A percentile compares a stretch with the other conserved stretches of the same genome.
phyloP scores from a whole-genome alignment of 2,113 vertebrate genomes.

The Triplophysa dalaica region DNA sequence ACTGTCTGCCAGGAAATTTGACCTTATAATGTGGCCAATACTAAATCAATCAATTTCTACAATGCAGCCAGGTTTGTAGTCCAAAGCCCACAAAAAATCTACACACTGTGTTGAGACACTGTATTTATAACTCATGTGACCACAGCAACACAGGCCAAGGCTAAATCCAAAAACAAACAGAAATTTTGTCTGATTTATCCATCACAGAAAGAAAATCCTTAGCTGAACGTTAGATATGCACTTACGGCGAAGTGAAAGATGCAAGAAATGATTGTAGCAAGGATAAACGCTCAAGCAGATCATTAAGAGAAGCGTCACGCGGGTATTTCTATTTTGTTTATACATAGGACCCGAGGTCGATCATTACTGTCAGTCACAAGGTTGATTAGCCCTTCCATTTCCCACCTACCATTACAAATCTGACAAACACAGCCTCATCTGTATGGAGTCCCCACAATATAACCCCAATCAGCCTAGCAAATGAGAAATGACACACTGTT shows the following conservation, averaged over 20 bases:
- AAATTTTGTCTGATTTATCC: background rate
- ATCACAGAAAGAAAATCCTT: background rate
- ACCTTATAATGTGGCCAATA: slow-evolving; percentile 22
- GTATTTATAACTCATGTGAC: background rate
- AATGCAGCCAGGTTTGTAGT: slow-evolving; percentile 9
- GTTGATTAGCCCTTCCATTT: slow-evolving; percentile 70
- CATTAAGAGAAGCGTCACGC: slow-evolving; percentile 32
- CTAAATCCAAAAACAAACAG: background rate
- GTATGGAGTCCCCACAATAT: slow-evolving; percentile 67
- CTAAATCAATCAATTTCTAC: background rate
- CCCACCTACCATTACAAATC: slow-evolving; percentile 64
- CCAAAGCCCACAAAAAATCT: background rate
- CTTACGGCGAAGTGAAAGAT: background rate
- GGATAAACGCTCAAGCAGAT: slow-evolving; percentile 7
- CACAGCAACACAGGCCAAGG: background rate
- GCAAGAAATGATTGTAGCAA: slow-evolving; percentile 15
- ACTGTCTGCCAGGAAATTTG: slow-evolving; percentile 16
- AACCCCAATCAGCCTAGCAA: slow-evolving; percentile 69
- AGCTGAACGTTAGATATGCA: background rate
- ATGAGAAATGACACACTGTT: slow-evolving; percentile 68
- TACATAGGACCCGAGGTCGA: slow-evolving; percentile 53
- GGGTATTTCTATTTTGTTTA: slow-evolving; percentile 35
- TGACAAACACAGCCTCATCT: slow-evolving; percentile 66
- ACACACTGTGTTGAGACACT: background rate
- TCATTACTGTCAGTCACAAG: slow-evolving; percentile 67